Percentiles rank a stretch among this genome's conserved stretches.
These are phyloP conservation scores for Hirtodrosophila confusa DNA, from an alignment of 2,888 invertebrate genomes.

Conservation along the genomic window DNA sequence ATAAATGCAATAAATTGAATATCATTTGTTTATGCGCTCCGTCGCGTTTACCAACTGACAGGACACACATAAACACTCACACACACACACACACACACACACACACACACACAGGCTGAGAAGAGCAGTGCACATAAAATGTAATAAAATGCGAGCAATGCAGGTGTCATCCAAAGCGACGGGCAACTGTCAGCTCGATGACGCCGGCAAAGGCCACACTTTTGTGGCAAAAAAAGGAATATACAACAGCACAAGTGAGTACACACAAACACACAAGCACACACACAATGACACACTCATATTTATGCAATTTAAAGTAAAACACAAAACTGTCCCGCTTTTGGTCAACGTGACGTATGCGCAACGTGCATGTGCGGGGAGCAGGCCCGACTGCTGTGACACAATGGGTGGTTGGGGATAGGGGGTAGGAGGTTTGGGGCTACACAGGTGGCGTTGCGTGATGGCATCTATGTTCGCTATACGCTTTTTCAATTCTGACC, in stretches of 20 bases:
- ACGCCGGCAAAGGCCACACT: slow-evolving; percentile 67
- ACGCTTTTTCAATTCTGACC: slow-evolving; percentile 69
- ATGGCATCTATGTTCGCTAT: slow-evolving; percentile 33
- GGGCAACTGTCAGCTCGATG: slow-evolving; percentile 68
- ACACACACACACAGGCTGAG: slow-evolving; percentile 14
- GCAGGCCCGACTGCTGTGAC: slow-evolving; percentile 39
- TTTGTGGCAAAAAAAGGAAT: slow-evolving; percentile 68
- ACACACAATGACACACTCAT: slow-evolving; percentile 27
- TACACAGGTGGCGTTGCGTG: slow-evolving; percentile 40
- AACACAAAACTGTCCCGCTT: slow-evolving; percentile 67
- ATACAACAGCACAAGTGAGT: slow-evolving; percentile 50
- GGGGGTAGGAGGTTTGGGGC: slow-evolving; percentile 6
- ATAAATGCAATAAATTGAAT: slow-evolving; percentile 73
- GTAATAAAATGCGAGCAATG: slow-evolving; percentile 78
- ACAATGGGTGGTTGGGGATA: slow-evolving; percentile 4
- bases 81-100: slow-evolving; percentile 21
- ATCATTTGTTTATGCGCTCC: slow-evolving; percentile 78
- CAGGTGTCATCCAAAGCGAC: slow-evolving; percentile 74
- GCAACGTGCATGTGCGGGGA: slow-evolving; percentile 54
- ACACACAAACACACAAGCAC: slow-evolving; percentile 19
- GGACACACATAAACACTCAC: slow-evolving; percentile 26
- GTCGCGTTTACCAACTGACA: slow-evolving; percentile 73
- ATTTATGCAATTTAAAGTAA: slow-evolving; percentile 79
- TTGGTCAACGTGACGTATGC: slow-evolving; percentile 76
- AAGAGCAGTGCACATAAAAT: slow-evolving; percentile 54